Evolutionary conservation across 2,888 invertebrate species (phyloP).

Genomic region (Cataglyphis albicans): DNA sequence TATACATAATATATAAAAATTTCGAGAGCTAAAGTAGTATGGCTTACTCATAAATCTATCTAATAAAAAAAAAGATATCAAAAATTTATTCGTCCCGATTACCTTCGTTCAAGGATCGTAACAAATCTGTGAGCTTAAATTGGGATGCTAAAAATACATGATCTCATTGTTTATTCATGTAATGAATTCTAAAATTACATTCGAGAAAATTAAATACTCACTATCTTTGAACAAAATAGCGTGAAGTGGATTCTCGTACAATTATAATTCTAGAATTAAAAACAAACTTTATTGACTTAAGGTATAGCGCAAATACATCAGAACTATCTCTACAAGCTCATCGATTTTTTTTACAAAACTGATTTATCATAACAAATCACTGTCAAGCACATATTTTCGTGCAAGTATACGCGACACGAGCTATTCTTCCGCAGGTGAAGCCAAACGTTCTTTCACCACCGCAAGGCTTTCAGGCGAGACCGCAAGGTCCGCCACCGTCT

Average conservation of each 20-base stretch:
- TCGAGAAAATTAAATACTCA: background rate
- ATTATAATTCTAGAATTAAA: background rate
- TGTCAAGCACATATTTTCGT: background rate
- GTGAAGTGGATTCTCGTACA: background rate
- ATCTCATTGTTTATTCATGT: background rate
- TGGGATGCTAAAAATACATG: background rate
- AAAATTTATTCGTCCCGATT: background rate
- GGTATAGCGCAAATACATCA: background rate
- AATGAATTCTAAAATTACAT: background rate
- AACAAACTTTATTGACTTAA: background rate
- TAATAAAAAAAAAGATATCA: background rate
- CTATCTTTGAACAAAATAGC: background rate
- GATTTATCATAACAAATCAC: background rate
- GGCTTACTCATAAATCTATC: slow-evolving; percentile 1
- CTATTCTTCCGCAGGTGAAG: slow-evolving; percentile 76
- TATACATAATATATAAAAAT: background rate
- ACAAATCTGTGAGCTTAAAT: background rate
- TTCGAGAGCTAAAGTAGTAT: background rate
- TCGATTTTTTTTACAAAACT: background rate
- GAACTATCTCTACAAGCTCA: background rate
- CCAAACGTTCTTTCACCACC: slow-evolving; percentile 70
- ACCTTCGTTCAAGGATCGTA: background rate
- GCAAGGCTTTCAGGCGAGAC: slow-evolving; percentile 75
- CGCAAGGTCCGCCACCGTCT: slow-evolving; percentile 76
- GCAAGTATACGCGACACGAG: slow-evolving; percentile 38